phyloP scores from a whole-genome alignment of 2,113 vertebrate genomes.

The Tonatia bakeri region DNA sequence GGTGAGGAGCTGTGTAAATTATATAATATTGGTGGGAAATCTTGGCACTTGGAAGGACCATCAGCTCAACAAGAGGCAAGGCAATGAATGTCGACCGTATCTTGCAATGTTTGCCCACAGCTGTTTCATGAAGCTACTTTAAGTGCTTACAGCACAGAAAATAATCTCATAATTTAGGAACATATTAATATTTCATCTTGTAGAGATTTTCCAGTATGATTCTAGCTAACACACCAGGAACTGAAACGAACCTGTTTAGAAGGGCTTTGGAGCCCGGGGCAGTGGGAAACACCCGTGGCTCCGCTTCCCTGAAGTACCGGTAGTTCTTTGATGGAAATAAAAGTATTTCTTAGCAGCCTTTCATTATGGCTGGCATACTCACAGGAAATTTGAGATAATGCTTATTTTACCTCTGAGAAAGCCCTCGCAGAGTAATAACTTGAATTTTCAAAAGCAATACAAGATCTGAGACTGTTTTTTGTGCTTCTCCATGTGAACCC shows the following conservation, averaged over 20 bases:
- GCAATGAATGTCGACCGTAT: not conserved
- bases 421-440: slow-evolving; percentile 36
- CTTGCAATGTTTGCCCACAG: not conserved
- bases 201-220: slow-evolving; percentile 56
- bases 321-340: slow-evolving; percentile 58
- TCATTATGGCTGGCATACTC: slow-evolving; percentile 53
- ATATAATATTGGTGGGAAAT: slow-evolving; percentile 23
- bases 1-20: not conserved
- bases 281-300: slow-evolving; percentile 42
- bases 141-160: slow-evolving; percentile 40
- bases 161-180: slow-evolving; percentile 61
- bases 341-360: slow-evolving; percentile 57
- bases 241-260: slow-evolving; percentile 40
- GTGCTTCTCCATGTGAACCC: slow-evolving; percentile 14
- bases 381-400: slow-evolving; percentile 58
- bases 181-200: slow-evolving; percentile 41
- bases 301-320: not conserved
- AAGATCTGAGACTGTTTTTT: slow-evolving; percentile 45
- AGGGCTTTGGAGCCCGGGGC: slow-evolving; percentile 2
- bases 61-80: not conserved
- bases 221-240: slow-evolving; percentile 33
- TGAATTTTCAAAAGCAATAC: slow-evolving; percentile 40
- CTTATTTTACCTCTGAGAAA: slow-evolving; percentile 44
- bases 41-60: not conserved
- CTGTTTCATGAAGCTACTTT: slow-evolving; percentile 38